Evolutionary conservation across 2,113 vertebrate species (phyloP), one percentile per base, ranked within the genome.

Genomic region (Salvelinus sp.): DNA sequence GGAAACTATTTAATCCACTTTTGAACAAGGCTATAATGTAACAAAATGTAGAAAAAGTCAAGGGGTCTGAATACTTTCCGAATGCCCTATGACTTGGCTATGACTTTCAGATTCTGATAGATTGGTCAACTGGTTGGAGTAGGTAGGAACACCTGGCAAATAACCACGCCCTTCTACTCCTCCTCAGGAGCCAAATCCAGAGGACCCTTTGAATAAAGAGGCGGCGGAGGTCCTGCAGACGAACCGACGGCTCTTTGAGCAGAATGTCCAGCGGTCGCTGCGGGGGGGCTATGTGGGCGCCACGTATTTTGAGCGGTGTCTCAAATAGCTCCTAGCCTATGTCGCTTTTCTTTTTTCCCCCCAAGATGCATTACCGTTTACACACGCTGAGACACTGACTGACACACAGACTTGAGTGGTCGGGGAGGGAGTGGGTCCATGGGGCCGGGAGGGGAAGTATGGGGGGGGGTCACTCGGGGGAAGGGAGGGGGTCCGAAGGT

Each of bases 251-350:
- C 94, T 97, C 68, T 97, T 97, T 25, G 96, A 97, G 91, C 96
- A 97, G 92, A 97, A 97, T 4, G 96, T 97, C 69, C 95, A 95
- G 81, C 93, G 96, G 73, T 96, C 96, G 16, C 95, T 97, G 91
- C 87, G 94, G 50, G 96, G 96, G 2, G 96, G 96, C 74, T 97
- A 97, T 80, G 95, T 97, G 47, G 96, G 96, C 73, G 95, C 96
- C 88, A 97, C 95, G 88, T 97, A 97, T 92, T 97, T 97, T 13
- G 96, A 97, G 88, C 94, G 96, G 89, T 97, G 96, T 93, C 94
- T 97, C 74, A 97, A 97, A 94, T 96, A 97, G 88, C 85, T 83
- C 75, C 22, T 30, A 5, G 58, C n/a, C 25, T 27, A 62, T 16
- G 78, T 83, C 47, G 82, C 82, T 87, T 84, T 85, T 76, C 79